Evolutionary conservation across 2,113 vertebrate species (phyloP).

Genomic region (Terrapene triunguis): DNA sequence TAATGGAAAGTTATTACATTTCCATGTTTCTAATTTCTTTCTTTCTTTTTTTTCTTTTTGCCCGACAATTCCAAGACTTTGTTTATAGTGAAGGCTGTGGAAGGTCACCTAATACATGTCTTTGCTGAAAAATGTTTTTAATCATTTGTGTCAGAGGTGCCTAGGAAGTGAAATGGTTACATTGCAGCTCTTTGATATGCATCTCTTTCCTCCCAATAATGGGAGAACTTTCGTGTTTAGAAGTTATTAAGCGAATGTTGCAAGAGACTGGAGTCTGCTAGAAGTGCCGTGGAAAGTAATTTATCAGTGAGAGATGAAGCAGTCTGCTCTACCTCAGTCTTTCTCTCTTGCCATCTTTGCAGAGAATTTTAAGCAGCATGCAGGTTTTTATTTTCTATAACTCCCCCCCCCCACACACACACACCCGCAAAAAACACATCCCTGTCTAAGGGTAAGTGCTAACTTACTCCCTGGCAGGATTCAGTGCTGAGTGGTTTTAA

Average conservation of each 20-base stretch:
- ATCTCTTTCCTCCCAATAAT: conserved; percentile 5
- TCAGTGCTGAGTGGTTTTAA: accelerated
- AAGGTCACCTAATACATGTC: not conserved
- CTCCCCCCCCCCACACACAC: too few species aligned
- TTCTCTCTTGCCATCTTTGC: not conserved
- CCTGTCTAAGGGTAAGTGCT: not conserved
- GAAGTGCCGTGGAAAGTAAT: conserved; percentile 21
- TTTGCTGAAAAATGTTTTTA: conserved; percentile 63
- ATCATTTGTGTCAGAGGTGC: conserved; percentile 59
- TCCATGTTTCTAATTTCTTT: conserved; percentile 79
- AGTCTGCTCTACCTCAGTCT: not conserved
- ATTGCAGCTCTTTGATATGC: not conserved
- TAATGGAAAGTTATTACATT: conserved; percentile 87
- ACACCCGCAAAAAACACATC: not conserved
- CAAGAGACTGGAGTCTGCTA: not conserved
- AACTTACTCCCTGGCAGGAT: not conserved
- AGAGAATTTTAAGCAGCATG: not conserved
- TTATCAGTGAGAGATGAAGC: conserved; percentile 24
- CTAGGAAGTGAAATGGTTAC: not conserved
- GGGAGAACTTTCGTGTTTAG: not conserved
- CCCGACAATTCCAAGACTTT: conserved; percentile 53
- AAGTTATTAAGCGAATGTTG: not conserved
- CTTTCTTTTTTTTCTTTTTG: not conserved
- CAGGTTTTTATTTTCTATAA: conserved; percentile 32
- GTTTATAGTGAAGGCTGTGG: conserved; percentile 51